Percentiles rank a stretch among this genome's conserved stretches.
These are phyloP conservation scores for Parnassius apollo DNA, from an alignment of 2,888 invertebrate genomes.

Conservation along the genomic window DNA sequence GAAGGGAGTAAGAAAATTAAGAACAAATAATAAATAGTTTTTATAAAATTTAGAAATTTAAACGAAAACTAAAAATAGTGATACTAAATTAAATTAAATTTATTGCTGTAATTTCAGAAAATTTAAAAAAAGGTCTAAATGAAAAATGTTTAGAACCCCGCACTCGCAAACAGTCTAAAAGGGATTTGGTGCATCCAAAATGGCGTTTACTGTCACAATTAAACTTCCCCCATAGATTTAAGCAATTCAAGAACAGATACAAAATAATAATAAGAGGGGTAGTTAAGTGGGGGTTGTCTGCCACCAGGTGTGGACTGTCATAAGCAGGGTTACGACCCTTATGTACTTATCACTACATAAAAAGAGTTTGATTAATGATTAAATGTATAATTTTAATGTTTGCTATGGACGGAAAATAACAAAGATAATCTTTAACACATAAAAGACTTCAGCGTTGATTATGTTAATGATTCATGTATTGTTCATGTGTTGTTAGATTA, in stretches of 20 bases:
- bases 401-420: conserved; percentile 17
- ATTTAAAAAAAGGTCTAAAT: conserved; percentile 22
- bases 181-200: conserved; percentile 68
- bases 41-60: too few species aligned
- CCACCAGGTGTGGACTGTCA: conserved; percentile 70
- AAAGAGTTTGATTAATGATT: conserved; percentile 58
- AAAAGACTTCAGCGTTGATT: too few species aligned
- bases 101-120: background rate
- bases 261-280: conserved; percentile 76
- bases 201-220: conserved; percentile 75
- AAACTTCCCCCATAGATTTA: conserved; percentile 73
- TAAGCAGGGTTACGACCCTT: conserved; percentile 63
- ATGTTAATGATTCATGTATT: too few species aligned
- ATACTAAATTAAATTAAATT: too few species aligned
- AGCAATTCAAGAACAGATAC: conserved; percentile 79
- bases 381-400: conserved; percentile 40
- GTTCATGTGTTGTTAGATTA: too few species aligned
- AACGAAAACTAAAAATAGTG: too few species aligned
- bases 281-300: conserved; percentile 59
- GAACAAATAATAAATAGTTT: too few species aligned
- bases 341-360: conserved; percentile 47
- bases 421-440: too few species aligned
- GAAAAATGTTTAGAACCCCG: conserved; percentile 27
- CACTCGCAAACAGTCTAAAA: conserved; percentile 44
- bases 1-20: too few species aligned